phyloP scores from a whole-genome alignment of 2,113 vertebrate genomes.

The Bucco capensis region DNA sequence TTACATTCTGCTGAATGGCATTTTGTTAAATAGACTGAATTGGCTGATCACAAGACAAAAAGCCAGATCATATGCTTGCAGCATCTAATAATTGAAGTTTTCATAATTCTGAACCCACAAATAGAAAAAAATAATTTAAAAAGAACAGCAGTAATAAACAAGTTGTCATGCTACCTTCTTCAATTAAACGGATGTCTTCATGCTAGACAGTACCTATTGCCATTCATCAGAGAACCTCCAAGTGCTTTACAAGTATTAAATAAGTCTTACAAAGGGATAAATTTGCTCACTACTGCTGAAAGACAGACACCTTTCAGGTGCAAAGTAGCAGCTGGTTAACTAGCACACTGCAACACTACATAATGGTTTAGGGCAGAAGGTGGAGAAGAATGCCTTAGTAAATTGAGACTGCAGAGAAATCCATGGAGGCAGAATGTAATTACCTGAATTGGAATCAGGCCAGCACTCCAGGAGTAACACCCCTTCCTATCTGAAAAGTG shows the following conservation, averaged over 20 bases:
- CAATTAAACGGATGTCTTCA: not conserved
- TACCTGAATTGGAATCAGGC: conserved; percentile 17
- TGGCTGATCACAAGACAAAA: not conserved
- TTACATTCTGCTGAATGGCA: not conserved
- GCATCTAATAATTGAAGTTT: not conserved
- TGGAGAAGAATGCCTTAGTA: conserved; percentile 8
- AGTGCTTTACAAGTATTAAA: conserved; percentile 1
- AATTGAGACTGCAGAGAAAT: conserved; percentile 20
- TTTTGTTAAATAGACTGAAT: not conserved
- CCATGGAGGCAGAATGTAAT: conserved; percentile 1
- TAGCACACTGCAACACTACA: conserved; percentile 14
- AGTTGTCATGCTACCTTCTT: not conserved
- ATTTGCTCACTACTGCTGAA: not conserved
- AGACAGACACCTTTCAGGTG: conserved; percentile 10
- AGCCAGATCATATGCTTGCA: not conserved
- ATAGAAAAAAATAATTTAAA: not conserved
- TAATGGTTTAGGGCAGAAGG: conserved; percentile 21
- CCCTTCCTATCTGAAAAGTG: not conserved
- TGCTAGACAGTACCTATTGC: not conserved
- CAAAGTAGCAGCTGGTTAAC: conserved; percentile 47
- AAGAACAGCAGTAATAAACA: not conserved
- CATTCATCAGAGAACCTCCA: not conserved
- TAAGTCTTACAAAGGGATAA: not conserved
- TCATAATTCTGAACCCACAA: not conserved
- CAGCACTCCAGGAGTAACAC: not conserved